Conservation (phyloP, 2,113 vertebrate genomes). For the Cephalophus harveyi region DNA sequence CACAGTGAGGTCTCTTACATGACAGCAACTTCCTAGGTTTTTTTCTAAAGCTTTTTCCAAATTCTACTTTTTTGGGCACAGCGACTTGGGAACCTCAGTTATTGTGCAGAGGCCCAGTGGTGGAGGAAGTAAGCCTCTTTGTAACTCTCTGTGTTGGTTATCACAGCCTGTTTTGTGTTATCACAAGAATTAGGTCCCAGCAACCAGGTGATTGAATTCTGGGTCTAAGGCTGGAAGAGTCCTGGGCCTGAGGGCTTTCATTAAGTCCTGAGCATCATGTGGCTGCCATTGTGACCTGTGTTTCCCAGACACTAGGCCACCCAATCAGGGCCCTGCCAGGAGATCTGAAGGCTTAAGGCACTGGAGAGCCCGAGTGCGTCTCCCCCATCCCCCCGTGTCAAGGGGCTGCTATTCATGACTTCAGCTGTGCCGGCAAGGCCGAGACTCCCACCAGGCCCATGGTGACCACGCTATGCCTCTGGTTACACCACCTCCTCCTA, state of each 20-base stretch:
- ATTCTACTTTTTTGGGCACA: background rate
- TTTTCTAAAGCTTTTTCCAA: background rate
- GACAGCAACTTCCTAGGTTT: background rate
- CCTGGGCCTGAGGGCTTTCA: background rate
- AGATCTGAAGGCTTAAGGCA: background rate
- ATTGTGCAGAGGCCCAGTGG: background rate
- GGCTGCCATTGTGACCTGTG: background rate
- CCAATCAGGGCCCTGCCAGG: background rate
- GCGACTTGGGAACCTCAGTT: background rate
- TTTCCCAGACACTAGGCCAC: background rate
- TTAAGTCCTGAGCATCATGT: background rate
- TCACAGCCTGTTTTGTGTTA: background rate
- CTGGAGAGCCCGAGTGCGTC: background rate
- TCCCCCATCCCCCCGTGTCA: fast-evolving
- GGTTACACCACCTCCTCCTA: background rate
- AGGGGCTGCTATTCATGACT: background rate
- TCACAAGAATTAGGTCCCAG: background rate
- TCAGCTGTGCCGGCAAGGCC: background rate
- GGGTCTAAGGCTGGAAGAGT: background rate
- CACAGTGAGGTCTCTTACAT: background rate
- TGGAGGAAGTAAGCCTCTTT: background rate
- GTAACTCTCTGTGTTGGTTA: background rate
- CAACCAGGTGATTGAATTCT: background rate
- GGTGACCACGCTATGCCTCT: fast-evolving
- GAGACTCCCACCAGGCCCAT: background rate